These are phyloP conservation scores for Cotesia typhae DNA, from an alignment of 1,140 invertebrate genomes.

Conservation along the genomic window DNA sequence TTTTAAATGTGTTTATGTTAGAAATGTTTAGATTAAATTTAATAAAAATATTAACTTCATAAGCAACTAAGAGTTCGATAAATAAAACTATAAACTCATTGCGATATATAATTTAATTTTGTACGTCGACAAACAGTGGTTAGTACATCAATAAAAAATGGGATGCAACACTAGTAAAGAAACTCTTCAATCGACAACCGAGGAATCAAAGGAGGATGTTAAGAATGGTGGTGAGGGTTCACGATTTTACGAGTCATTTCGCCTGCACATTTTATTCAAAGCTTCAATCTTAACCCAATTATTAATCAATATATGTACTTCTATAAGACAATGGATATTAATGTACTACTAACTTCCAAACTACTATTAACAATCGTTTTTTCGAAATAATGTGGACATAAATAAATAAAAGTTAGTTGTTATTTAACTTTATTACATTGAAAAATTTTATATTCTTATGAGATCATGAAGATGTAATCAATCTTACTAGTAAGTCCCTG, in stretches of 20 bases:
- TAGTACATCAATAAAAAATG: constrained; percentile 47
- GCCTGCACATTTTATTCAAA: constrained; percentile 27
- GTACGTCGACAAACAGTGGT: neutral
- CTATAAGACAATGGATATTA: neutral
- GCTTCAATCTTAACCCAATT: constrained; percentile 13
- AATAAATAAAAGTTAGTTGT: no score
- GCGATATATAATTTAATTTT: neutral
- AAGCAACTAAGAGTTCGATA: neutral
- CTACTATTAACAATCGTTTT: no score
- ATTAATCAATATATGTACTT: no score
- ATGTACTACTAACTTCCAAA: no score
- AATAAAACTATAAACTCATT: neutral
- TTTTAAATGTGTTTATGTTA: no score
- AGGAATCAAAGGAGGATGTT: constrained; percentile 55
- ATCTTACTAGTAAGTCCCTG: no score
- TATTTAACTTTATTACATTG: no score
- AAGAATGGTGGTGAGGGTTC: constrained; percentile 60
- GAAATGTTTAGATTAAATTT: neutral
- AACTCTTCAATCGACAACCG: constrained; percentile 58
- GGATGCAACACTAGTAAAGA: constrained; percentile 65
- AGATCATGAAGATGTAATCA: no score
- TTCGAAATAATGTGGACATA: no score
- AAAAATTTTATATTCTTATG: no score
- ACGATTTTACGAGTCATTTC: neutral
- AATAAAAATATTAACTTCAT: neutral